Conservation (phyloP, 1,140 invertebrate species). For the Archegozetes longisetosus region DNA sequence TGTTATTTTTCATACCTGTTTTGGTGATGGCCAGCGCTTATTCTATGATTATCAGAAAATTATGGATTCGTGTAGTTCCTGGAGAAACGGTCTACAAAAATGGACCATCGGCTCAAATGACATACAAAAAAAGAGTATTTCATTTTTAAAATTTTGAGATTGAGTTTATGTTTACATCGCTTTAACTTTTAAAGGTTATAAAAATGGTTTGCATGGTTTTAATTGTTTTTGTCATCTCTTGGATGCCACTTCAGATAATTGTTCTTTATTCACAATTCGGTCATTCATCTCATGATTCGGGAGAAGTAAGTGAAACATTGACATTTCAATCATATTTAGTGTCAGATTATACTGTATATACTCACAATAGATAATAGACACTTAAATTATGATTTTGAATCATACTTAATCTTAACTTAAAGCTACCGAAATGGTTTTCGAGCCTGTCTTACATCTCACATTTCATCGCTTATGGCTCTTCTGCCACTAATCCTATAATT, state of each 20-base stretch:
- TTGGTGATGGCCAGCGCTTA: conserved; percentile 34
- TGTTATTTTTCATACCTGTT: conserved; percentile 35
- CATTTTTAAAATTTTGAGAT: too few species aligned
- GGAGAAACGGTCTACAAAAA: conserved; percentile 20
- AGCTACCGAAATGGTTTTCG: conserved; percentile 33
- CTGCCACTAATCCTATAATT: conserved; percentile 34
- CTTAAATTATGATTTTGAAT: conserved; percentile 9
- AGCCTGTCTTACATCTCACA: conserved; percentile 31
- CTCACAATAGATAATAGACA: neutral
- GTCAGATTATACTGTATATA: neutral
- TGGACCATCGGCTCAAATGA: neutral
- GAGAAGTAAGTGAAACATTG: conserved; percentile 17
- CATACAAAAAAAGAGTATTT: neutral
- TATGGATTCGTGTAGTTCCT: conserved; percentile 24
- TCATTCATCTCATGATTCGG: conserved; percentile 16
- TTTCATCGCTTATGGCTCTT: conserved; percentile 35
- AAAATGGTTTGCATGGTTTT: conserved; percentile 32
- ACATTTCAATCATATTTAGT: neutral
- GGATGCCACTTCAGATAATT: conserved; percentile 27
- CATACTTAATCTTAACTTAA: neutral
- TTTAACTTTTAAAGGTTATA: too few species aligned
- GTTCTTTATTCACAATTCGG: conserved; percentile 26
- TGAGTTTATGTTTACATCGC: too few species aligned
- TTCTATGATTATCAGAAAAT: conserved; percentile 30
- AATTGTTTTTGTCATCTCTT: conserved; percentile 31